Evolutionary conservation across 2,888 invertebrate genomes (phyloP), one percentile per base, ranked within the genome.

Genomic region (Troides helena): DNA sequence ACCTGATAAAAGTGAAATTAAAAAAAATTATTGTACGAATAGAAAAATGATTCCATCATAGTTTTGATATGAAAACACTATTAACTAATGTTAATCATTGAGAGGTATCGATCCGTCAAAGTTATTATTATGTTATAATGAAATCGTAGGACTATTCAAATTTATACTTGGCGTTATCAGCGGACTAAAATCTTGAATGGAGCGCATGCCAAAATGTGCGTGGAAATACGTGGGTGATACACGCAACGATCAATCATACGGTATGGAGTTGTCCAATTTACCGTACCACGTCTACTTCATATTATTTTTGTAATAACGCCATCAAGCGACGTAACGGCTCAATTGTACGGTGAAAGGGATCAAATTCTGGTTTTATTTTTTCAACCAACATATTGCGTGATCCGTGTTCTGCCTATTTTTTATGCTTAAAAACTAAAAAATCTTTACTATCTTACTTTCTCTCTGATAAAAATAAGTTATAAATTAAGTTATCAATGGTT

Each of bases 231-330:
- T 87, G 89, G 88, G 88, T 85, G 89, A 87, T 81, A 81, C 81
- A 80, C 83, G 78, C 80, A 76, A 69, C 83, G 79, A 89, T 90
- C 88, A 80, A 90, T 91, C 90, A 88, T 80, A 77, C 70, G 65
- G 75, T 85, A 90, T 90, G 82, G 86, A 88, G 86, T 86, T 86
- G 86, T 90, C 85, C 84, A 83, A 86, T 86, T 84, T 85, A 85
- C 84, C 80, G 80, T 76, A 77, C 77, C 77, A 79, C 82, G 80
- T 82, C 84, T 83, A 82, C 80, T 78, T 79, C 76, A 79, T 81
- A 85, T 81, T 79, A 83, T 84, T 85, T 86, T 85, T 84, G 80
- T 84, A 83, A 84, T 82, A 83, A 80, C 78, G 77, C 79, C 77
- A 78, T 81, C 78, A 76, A 75, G 74, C 77, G 75, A 76, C 76